Conservation (phyloP, 2,888 invertebrate species). For the Orthosia incerta region DNA sequence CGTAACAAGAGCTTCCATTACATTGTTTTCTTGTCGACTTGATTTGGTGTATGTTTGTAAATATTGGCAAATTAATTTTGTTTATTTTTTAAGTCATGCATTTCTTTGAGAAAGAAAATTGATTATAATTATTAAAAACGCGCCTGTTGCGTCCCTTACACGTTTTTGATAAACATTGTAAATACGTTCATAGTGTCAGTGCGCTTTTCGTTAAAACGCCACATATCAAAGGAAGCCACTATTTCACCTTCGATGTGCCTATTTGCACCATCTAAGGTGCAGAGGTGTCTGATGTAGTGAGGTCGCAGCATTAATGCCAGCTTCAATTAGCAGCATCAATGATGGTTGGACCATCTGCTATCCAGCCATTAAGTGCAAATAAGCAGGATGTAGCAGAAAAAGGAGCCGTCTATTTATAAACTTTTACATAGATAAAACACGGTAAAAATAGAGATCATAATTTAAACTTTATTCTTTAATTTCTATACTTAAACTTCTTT, state of each 20-base stretch:
- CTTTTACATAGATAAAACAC: slow-evolving; percentile 18
- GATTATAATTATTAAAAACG: neutral
- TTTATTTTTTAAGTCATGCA: neutral
- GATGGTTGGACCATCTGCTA: slow-evolving; percentile 16
- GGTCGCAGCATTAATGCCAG: slow-evolving; percentile 8
- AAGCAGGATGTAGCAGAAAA: slow-evolving; percentile 15
- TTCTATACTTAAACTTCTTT: neutral
- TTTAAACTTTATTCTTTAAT: slow-evolving; percentile 7
- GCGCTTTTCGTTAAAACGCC: neutral
- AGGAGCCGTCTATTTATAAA: slow-evolving; percentile 40
- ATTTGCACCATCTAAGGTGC: no score
- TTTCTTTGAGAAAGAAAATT: neutral
- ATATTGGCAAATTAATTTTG: slow-evolving; percentile 11
- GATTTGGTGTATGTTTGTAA: slow-evolving; percentile 2
- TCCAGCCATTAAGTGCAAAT: slow-evolving; percentile 13
- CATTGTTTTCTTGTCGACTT: slow-evolving; percentile 1
- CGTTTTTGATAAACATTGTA: slow-evolving; percentile 3
- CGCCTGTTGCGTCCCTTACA: neutral
- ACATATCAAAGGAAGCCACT: slow-evolving; percentile 1
- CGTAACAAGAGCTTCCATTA: slow-evolving; percentile 14
- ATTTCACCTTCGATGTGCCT: neutral
- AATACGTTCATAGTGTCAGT: neutral
- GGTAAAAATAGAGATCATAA: slow-evolving; percentile 22
- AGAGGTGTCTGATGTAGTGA: neutral
- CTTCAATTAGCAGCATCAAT: neutral